These are phyloP conservation scores for Fundulus diaphanus DNA, from an alignment of 2,797 vertebrate species.

Conservation along the genomic window DNA sequence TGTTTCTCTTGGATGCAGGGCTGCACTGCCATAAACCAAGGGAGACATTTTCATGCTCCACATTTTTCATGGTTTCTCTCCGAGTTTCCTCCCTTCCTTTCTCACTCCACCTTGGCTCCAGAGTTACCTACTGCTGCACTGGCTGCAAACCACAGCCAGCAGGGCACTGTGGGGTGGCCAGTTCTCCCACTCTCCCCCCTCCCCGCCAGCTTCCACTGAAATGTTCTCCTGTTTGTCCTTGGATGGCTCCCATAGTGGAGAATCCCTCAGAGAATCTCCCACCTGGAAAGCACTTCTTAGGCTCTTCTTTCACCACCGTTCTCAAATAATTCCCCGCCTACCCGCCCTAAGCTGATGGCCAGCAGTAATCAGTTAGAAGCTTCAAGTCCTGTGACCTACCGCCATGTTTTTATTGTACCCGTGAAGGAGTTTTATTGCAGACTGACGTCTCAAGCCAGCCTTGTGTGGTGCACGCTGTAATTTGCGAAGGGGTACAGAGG, in stretches of 20 bases:
- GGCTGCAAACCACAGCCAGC: slow-evolving; percentile 77
- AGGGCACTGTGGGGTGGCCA: slow-evolving; percentile 71
- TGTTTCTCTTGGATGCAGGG: slow-evolving; percentile 86
- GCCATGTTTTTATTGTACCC: slow-evolving; percentile 76
- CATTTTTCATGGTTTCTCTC: slow-evolving; percentile 89
- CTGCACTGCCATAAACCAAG: slow-evolving; percentile 85
- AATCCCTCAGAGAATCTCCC: slow-evolving; percentile 67
- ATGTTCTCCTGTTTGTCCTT: slow-evolving; percentile 69
- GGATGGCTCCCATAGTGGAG: slow-evolving; percentile 66
- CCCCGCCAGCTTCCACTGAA: slow-evolving; percentile 21
- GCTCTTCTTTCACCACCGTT: slow-evolving; percentile 75
- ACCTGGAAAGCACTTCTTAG: slow-evolving; percentile 74
- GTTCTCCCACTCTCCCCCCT: slow-evolving; percentile 45
- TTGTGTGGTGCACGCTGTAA: slow-evolving; percentile 73
- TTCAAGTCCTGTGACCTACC: slow-evolving; percentile 72
- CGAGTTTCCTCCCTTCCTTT: slow-evolving; percentile 87
- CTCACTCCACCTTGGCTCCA: slow-evolving; percentile 85
- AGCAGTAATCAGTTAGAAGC: slow-evolving; percentile 73
- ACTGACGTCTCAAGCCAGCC: slow-evolving; percentile 67
- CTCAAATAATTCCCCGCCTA: slow-evolving; percentile 71
- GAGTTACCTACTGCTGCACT: slow-evolving; percentile 79
- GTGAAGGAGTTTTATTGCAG: slow-evolving; percentile 78
- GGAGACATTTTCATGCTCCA: slow-evolving; percentile 89
- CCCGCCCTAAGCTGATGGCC: slow-evolving; percentile 59
- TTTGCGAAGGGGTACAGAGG: slow-evolving; percentile 74